These are phyloP conservation scores for Caretta caretta DNA, from an alignment of 2,113 vertebrate species.

Conservation along the genomic window DNA sequence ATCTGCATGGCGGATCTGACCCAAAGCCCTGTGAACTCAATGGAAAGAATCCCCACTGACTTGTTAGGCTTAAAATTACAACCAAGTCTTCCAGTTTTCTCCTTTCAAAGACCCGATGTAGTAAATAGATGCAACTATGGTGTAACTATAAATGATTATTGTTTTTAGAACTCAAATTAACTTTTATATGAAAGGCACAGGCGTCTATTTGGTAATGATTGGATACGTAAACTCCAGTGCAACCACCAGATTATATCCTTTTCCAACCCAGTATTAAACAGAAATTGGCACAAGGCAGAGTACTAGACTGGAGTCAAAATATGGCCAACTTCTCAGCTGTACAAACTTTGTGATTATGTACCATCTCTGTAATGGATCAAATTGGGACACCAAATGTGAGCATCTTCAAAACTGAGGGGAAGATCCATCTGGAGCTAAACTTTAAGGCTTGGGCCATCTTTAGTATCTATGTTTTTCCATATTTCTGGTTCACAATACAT, in stretches of 20 bases:
- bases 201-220: neutral
- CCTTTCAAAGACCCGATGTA: rapidly evolving
- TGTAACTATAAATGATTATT: neutral
- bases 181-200: neutral
- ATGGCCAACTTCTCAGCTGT: neutral
- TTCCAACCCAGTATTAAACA: neutral
- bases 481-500: neutral
- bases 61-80: neutral
- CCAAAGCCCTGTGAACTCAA: neutral
- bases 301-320: neutral
- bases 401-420: neutral
- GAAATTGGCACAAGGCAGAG: neutral
- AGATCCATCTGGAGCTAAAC: neutral
- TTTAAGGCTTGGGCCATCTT: neutral
- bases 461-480: neutral
- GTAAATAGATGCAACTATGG: neutral
- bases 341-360: neutral
- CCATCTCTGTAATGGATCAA: neutral
- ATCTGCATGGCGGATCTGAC: neutral
- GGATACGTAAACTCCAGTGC: neutral
- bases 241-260: neutral
- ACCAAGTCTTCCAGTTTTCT: neutral
- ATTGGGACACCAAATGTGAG: neutral
- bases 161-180: neutral
- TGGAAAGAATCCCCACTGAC: neutral